Base-by-base conservation (phyloP, 2,113 vertebrate genomes). In the Hemiprocne comata region DNA sequence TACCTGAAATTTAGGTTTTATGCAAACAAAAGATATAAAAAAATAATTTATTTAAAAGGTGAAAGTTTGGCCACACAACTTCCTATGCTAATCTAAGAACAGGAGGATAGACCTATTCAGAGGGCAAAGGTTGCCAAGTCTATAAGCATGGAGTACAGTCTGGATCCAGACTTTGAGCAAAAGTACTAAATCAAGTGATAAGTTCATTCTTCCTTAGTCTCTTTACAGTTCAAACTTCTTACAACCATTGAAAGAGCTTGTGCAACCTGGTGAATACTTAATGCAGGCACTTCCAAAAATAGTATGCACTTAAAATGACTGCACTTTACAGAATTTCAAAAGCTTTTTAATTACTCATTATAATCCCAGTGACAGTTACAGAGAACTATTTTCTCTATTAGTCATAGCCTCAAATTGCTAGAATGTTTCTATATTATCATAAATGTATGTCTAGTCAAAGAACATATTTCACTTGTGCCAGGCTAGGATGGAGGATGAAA, bases 221-320 rank as follows among this genome's bases (percentile, higher is more conserved):
- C 46, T 94, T 91, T 87, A 55, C 53, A 86, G n/a, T 72, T 25
- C 40, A 62, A 51, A 80, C 78, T 90, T 40, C 13, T 5, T 50
- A 66, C 62, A 90, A 88, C 26, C 60, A 61, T 54, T 69, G 87
- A 89, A 84, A 84, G 62, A 95, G 38, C 76, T 74, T 89, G 86
- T 93, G 92, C 69, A 66, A 61, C 66, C 60, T 34, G 28, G 34
- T 60, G 25, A 28, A 40, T 60, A 12, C 40, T 79, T 70, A 89
- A 48, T 46, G 82, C 44, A 93, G 46, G 55, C 88, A 87, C 66
- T 94, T 76, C 67, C 76, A 73, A 94, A 97, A 89, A 18, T 40
- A 91, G 33, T 83, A 89, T 94, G n/a, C n/a, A n/a, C 94, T 96
- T 92, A 90, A 88, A 85, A 92, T 87, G 61, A 93, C 44, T 95